These are phyloP conservation scores for Pseudococcus viburni DNA, from an alignment of 2,888 invertebrate genomes.

Conservation along the genomic window DNA sequence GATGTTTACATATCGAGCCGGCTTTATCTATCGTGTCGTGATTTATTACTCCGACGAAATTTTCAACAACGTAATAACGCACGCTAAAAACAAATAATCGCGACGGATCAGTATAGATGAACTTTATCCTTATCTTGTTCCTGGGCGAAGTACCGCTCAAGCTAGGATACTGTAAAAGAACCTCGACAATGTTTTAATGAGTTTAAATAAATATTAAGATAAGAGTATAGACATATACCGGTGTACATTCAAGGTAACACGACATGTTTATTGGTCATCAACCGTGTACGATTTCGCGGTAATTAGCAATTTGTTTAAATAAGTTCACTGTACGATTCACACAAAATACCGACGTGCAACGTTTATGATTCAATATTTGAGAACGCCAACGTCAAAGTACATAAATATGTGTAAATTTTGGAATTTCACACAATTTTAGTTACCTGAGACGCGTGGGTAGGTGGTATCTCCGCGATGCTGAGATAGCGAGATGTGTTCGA, in stretches of 20 bases:
- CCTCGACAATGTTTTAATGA: constrained; percentile 28
- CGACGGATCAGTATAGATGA: neutral
- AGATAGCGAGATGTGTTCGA: too few relatives aligned
- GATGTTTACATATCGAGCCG: neutral
- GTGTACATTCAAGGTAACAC: constrained; percentile 9
- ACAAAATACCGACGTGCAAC: neutral
- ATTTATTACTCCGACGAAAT: constrained; percentile 31
- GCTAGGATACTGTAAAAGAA: neutral
- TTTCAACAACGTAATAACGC: constrained; percentile 31
- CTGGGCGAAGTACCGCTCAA: neutral
- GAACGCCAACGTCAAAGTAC: neutral
- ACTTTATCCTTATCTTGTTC: neutral
- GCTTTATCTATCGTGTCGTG: constrained; percentile 39
- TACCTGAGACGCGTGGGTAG: too few relatives aligned
- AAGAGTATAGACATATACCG: neutral
- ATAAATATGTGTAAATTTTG: neutral
- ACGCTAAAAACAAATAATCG: constrained; percentile 1
- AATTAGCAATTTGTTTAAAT: constrained; percentile 31
- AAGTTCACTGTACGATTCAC: constrained; percentile 21
- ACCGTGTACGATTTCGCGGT: constrained; percentile 10
- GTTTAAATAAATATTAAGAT: constrained; percentile 36
- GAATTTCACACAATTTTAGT: neutral
- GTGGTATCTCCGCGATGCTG: too few relatives aligned
- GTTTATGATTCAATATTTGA: neutral
- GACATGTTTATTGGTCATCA: constrained; percentile 34